Evolutionary conservation across 2,797 vertebrate species (phyloP).

Genomic region (Microcaecilia unicolor): DNA sequence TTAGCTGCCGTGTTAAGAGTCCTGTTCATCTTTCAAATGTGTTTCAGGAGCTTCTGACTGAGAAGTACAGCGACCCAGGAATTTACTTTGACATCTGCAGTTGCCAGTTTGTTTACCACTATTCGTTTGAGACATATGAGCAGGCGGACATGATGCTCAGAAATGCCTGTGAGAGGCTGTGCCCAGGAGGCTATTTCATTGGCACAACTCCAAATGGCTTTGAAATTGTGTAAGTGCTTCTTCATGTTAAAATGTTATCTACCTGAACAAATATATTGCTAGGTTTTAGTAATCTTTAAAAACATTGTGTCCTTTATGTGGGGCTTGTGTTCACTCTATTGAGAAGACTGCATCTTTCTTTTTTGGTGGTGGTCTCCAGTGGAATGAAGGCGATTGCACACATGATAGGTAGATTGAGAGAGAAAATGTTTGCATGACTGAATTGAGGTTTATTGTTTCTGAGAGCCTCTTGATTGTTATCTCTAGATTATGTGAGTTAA

Average conservation of each 20-base stretch:
- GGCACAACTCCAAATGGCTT: constrained; percentile 91
- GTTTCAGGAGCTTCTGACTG: constrained; percentile 70
- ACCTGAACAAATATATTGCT: too few relatives aligned
- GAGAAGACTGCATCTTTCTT: neutral
- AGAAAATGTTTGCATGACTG: too few relatives aligned
- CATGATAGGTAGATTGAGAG: too few relatives aligned
- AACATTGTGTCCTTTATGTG: too few relatives aligned
- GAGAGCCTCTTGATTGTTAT: too few relatives aligned
- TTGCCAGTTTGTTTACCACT: constrained; percentile 95
- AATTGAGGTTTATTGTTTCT: too few relatives aligned
- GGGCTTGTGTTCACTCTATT: neutral
- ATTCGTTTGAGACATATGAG: constrained; percentile 83
- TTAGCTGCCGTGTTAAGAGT: too few relatives aligned
- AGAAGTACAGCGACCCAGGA: constrained; percentile 63
- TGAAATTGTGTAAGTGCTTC: constrained; percentile 81
- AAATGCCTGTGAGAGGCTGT: constrained; percentile 84
- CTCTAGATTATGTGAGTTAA: too few relatives aligned
- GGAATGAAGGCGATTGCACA: too few relatives aligned
- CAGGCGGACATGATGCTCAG: constrained; percentile 90
- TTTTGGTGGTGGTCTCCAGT: too few relatives aligned
- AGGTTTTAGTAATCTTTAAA: too few relatives aligned
- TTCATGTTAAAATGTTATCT: too few relatives aligned
- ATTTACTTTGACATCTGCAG: constrained; percentile 83
- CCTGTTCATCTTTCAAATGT: constrained; percentile 15
- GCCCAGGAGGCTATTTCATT: constrained; percentile 87